Conservation (phyloP, 2,113 vertebrate genomes). For the Gymnarchus niloticus region DNA sequence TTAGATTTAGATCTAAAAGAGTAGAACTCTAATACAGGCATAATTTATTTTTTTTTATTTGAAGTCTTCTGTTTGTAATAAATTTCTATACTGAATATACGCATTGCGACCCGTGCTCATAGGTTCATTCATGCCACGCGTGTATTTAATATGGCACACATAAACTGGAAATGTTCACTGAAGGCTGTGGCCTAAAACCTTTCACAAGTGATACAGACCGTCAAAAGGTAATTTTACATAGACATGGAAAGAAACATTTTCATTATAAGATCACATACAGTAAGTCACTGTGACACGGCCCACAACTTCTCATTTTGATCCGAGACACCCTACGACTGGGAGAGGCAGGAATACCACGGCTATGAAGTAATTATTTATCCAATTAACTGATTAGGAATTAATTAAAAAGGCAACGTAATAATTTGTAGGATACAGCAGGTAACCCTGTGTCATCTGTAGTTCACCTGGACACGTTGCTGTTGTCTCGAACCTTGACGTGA, state of each 20-base stretch:
- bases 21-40: too few species aligned
- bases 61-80: too few species aligned
- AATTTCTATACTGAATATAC: too few species aligned
- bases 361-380: too few species aligned
- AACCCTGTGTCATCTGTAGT: neutral
- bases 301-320: too few species aligned
- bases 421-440: neutral
- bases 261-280: too few species aligned
- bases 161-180: neutral
- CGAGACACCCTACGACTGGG: too few species aligned
- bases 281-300: too few species aligned
- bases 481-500: slow-evolving; percentile 80
- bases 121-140: slow-evolving; percentile 9
- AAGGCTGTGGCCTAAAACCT: neutral
- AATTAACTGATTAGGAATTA: too few species aligned
- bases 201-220: neutral
- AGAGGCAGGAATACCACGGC: neutral
- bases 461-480: slow-evolving; percentile 77
- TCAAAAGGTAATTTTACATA: neutral
- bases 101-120: too few species aligned
- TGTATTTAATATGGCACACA: neutral
- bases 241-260: neutral
- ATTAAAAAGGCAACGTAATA: neutral
- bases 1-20: too few species aligned
- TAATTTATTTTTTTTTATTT: too few species aligned